Evolutionary conservation across 2,888 invertebrate species (phyloP).

Genomic region (Boloria euphrosyne): DNA sequence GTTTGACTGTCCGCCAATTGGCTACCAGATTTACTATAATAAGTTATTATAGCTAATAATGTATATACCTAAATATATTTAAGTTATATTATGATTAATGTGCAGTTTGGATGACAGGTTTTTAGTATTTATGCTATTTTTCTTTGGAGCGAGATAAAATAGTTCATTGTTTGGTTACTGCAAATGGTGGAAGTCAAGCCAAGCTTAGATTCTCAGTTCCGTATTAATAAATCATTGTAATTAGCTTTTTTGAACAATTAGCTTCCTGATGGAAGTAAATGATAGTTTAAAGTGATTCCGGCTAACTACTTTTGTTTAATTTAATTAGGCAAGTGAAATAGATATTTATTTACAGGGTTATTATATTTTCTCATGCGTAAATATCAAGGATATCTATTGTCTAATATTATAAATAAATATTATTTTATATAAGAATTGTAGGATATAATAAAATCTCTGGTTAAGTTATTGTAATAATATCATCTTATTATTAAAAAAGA

Average conservation of each 20-base stretch:
- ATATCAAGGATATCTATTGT: conserved; percentile 45
- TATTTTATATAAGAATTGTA: no score
- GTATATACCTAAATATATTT: background rate
- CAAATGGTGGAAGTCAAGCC: no score
- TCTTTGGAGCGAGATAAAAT: no score
- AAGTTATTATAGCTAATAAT: background rate
- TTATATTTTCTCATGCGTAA: conserved; percentile 34
- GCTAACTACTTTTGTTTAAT: conserved; percentile 46
- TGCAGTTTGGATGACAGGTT: conserved; percentile 14
- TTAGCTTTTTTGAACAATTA: conserved; percentile 48
- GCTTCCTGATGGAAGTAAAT: conserved; percentile 58
- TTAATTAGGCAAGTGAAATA: conserved; percentile 42
- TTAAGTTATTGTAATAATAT: no score
- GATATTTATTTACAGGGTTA: conserved; percentile 24
- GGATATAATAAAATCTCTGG: no score
- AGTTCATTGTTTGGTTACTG: no score
- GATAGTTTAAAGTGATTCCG: conserved; percentile 53
- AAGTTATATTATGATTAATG: background rate
- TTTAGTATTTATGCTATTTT: background rate
- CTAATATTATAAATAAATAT: background rate
- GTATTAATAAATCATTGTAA: conserved; percentile 38
- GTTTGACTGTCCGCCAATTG: conserved; percentile 50
- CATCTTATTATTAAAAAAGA: no score
- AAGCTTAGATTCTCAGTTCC: conserved; percentile 19
- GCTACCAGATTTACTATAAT: conserved; percentile 27